Evolutionary conservation across 2,797 vertebrate genomes (phyloP).

Genomic region (Potorous gilbertii): DNA sequence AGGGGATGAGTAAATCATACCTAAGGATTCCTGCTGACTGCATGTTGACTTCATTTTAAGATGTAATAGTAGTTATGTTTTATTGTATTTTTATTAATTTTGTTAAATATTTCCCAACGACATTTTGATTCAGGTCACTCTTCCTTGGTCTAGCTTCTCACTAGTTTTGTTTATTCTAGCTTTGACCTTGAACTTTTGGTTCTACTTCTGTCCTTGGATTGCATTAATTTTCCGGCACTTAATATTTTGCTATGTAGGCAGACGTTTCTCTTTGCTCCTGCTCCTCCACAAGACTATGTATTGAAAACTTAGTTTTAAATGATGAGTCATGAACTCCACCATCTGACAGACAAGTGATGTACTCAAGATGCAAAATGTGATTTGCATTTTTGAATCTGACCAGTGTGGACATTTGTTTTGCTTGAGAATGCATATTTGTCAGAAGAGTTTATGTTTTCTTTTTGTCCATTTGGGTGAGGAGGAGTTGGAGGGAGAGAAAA

Average conservation of each 20-base stretch:
- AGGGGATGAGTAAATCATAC: neutral
- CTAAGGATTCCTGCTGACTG: neutral
- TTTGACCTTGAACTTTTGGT: neutral
- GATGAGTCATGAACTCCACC: neutral
- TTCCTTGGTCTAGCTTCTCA: neutral
- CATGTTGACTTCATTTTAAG: neutral
- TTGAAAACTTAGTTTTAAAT: neutral
- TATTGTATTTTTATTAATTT: neutral
- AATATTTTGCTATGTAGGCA: neutral
- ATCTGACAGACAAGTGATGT: no score
- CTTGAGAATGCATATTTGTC: no score
- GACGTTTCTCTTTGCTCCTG: neutral
- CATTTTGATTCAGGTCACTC: neutral
- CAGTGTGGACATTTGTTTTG: no score
- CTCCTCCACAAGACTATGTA: no score
- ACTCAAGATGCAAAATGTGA: no score
- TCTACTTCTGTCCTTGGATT: neutral
- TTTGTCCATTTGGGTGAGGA: no score
- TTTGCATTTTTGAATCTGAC: no score
- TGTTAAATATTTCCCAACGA: neutral
- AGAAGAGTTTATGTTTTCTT: no score
- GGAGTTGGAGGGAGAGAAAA: no score
- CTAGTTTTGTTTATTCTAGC: neutral
- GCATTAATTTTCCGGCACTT: neutral
- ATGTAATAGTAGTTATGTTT: neutral